Conservation (phyloP, 2,888 invertebrate genomes). For the Habroteleia sp. region DNA sequence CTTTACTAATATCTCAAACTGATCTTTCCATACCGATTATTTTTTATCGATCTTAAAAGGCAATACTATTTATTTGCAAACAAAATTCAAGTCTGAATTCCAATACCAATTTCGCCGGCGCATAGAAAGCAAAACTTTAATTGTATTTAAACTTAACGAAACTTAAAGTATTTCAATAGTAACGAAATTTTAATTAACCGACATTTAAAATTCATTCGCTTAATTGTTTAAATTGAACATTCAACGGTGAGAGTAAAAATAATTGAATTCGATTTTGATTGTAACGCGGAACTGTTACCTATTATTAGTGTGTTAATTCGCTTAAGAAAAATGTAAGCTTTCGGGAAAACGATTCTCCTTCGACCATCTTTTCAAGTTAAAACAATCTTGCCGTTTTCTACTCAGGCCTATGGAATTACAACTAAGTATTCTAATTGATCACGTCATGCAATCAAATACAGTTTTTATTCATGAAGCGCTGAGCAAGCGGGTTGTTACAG, state of each 20-base stretch:
- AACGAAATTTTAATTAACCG: conserved; percentile 20
- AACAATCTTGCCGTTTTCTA: conserved; percentile 5
- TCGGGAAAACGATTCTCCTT: conserved; percentile 35
- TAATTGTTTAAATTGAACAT: conserved; percentile 26
- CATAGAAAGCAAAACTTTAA: too few relatives aligned
- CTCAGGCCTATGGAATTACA: background rate
- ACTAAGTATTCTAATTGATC: conserved; percentile 6
- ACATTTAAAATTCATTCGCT: conserved; percentile 16
- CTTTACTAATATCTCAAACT: too few relatives aligned
- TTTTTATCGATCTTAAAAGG: too few relatives aligned
- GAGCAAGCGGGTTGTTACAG: conserved; percentile 11
- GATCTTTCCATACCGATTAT: too few relatives aligned
- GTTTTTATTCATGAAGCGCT: conserved; percentile 4
- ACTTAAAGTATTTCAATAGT: conserved; percentile 1
- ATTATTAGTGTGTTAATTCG: conserved; percentile 25
- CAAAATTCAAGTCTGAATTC: too few relatives aligned
- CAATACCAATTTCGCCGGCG: too few relatives aligned
- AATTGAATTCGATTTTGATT: conserved; percentile 1
- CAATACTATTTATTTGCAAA: too few relatives aligned
- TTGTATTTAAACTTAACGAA: too few relatives aligned
- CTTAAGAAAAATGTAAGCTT: conserved; percentile 15
- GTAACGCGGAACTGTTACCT: background rate
- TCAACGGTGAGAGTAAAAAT: conserved; percentile 3
- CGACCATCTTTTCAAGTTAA: conserved; percentile 15
- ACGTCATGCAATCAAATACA: conserved; percentile 10